Percentiles rank a stretch among this genome's conserved stretches.
phyloP scores from a whole-genome alignment of 2,113 vertebrate genomes.

The Cryptomyrus ogoouensis region DNA sequence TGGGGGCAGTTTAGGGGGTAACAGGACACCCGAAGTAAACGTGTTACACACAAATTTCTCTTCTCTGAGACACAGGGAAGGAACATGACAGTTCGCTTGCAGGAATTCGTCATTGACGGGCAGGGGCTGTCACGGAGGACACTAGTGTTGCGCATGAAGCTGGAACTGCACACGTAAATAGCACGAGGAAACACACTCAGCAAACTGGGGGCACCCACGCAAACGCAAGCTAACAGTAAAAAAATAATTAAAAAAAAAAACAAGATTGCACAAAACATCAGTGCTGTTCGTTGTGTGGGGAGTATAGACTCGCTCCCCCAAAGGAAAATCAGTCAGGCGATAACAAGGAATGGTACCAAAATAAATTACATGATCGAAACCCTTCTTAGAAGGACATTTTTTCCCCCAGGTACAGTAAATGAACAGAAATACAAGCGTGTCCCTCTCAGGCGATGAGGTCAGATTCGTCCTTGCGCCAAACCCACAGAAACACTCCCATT shows the following conservation, averaged over 20 bases:
- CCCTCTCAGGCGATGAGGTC: constrained; percentile 25
- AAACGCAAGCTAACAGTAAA: neutral
- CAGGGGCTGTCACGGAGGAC: constrained; percentile 11
- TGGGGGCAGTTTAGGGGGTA: neutral
- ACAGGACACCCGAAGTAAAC: constrained; percentile 40
- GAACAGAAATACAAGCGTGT: constrained; percentile 42
- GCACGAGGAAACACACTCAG: constrained; percentile 33
- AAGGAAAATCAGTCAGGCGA: constrained; percentile 22
- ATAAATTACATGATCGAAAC: constrained; percentile 45
- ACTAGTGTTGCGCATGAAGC: constrained; percentile 16
- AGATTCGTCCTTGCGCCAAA: constrained; percentile 15
- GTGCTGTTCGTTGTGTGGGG: constrained; percentile 41
- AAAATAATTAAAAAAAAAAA: constrained; percentile 30
- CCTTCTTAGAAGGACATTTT: constrained; percentile 31
- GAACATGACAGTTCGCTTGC: constrained; percentile 36
- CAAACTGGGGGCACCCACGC: neutral
- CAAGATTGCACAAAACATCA: constrained; percentile 50
- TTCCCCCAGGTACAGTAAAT: constrained; percentile 17
- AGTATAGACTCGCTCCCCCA: constrained; percentile 23
- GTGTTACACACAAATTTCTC: constrained; percentile 45
- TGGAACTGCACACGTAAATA: neutral
- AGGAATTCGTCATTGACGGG: constrained; percentile 31
- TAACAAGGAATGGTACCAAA: constrained; percentile 43
- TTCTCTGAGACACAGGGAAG: constrained; percentile 55
- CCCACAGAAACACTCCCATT: constrained; percentile 31